Percentiles rank a stretch among this genome's conserved stretches.
Conservation (phyloP, 1,140 invertebrate species). For the Drosophila kurseongensis region DNA sequence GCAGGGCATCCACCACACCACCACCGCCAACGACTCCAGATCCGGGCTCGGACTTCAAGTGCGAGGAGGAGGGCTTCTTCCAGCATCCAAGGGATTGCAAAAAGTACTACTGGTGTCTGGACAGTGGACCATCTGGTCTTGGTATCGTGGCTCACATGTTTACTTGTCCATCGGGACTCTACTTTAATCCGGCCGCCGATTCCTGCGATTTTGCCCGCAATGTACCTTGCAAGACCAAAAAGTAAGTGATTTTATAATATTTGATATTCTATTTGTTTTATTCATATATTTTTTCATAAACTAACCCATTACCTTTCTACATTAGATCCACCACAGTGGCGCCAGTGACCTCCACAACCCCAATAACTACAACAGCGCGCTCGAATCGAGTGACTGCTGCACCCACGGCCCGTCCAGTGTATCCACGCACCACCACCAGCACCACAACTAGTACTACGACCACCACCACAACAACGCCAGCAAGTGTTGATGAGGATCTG, state of each 20-base stretch:
- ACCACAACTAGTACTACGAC: constrained; percentile 79
- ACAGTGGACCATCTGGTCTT: constrained; percentile 94
- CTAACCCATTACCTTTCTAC: constrained; percentile 34
- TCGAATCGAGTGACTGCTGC: constrained; percentile 73
- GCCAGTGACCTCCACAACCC: constrained; percentile 85
- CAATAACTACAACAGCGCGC: constrained; percentile 65
- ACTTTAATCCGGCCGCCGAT: constrained; percentile 95
- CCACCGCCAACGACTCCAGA: constrained; percentile 95
- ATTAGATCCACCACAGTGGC: constrained; percentile 85
- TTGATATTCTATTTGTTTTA: no score
- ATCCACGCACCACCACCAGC: constrained; percentile 84
- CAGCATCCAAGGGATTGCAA: constrained; percentile 96
- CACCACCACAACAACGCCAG: constrained; percentile 62
- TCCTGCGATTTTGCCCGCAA: constrained; percentile 96
- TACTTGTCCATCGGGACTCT: constrained; percentile 95
- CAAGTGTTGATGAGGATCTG: constrained; percentile 86
- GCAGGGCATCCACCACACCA: constrained; percentile 90
- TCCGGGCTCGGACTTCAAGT: constrained; percentile 94
- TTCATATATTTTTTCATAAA: no score
- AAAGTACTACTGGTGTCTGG: constrained; percentile 97
- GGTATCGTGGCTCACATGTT: constrained; percentile 97
- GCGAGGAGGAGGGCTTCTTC: constrained; percentile 97
- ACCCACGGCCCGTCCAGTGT: constrained; percentile 54
- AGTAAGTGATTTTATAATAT: constrained; percentile 84
- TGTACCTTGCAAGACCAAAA: constrained; percentile 89